phyloP scores from a whole-genome alignment of 2,888 invertebrate species.

The Furcula furcula region DNA sequence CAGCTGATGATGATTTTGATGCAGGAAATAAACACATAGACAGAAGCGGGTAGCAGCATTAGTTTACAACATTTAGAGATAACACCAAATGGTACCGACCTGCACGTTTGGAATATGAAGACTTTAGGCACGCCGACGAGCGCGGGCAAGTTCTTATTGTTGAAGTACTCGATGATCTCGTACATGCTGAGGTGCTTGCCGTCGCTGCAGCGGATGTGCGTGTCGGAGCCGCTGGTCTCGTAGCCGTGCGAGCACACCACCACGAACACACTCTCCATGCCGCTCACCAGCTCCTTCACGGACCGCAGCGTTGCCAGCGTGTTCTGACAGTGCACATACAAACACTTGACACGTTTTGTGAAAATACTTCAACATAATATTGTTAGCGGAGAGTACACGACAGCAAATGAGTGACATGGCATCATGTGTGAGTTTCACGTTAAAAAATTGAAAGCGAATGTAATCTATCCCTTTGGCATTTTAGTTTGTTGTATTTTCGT shows the following conservation, averaged over 20 bases:
- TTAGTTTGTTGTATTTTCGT: no score
- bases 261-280: conserved; percentile 83
- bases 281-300: conserved; percentile 54
- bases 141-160: conserved; percentile 72
- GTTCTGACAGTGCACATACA: conserved; percentile 33
- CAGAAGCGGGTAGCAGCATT: no score
- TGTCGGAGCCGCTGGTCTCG: conserved; percentile 64
- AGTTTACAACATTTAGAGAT: no score
- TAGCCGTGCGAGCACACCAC: conserved; percentile 86
- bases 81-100: conserved; percentile 69
- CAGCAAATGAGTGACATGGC: no score
- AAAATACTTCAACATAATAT: no score
- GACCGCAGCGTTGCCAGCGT: conserved; percentile 62
- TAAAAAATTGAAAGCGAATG: no score
- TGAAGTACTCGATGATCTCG: conserved; percentile 82
- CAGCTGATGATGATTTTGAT: no score
- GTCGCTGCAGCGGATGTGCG: conserved; percentile 83
- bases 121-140: conserved; percentile 85
- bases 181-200: conserved; percentile 71
- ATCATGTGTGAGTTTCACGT: no score
- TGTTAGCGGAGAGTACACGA: no score
- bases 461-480: no score
- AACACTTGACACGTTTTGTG: no score
- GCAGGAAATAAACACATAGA: no score
- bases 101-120: conserved; percentile 87